Percentiles rank a stretch among this genome's conserved stretches.
Evolutionary conservation across 2,888 invertebrate species (phyloP).

Genomic region (Euplexia lucipara): DNA sequence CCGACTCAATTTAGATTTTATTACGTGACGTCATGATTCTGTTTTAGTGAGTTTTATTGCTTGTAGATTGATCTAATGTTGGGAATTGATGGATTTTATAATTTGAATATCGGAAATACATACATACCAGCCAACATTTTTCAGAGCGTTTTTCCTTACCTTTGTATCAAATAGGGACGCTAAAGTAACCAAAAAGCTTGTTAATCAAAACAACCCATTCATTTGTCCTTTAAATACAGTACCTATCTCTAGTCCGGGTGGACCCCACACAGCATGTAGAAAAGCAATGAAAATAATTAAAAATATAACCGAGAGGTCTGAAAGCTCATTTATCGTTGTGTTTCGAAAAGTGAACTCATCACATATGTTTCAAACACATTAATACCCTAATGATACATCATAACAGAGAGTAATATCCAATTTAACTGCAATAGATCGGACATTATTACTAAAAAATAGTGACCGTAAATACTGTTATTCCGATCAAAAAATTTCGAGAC

Average conservation of each 20-base stretch:
- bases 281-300: conserved; percentile 30
- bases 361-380: conserved; percentile 63
- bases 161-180: too few relatives aligned
- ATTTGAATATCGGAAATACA: too few relatives aligned
- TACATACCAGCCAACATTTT: neutral
- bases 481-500: conserved; percentile 75
- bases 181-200: neutral
- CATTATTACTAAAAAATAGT: conserved; percentile 75
- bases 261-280: conserved; percentile 15
- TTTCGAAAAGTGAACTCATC: conserved; percentile 49
- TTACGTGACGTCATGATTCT: conserved; percentile 67
- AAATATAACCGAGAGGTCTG: neutral
- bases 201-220: conserved; percentile 4
- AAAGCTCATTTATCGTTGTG: conserved; percentile 27
- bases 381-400: conserved; percentile 65
- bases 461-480: conserved; percentile 80
- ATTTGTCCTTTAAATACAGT: neutral
- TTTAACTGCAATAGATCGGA: conserved; percentile 71
- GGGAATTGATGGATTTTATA: neutral
- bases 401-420: conserved; percentile 70
- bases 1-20: conserved; percentile 76
- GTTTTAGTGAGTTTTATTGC: conserved; percentile 42
- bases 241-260: neutral
- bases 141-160: neutral
- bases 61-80: conserved; percentile 7